Conservation (phyloP, 2,797 vertebrate species). For the Enteromius trimaculatus region DNA sequence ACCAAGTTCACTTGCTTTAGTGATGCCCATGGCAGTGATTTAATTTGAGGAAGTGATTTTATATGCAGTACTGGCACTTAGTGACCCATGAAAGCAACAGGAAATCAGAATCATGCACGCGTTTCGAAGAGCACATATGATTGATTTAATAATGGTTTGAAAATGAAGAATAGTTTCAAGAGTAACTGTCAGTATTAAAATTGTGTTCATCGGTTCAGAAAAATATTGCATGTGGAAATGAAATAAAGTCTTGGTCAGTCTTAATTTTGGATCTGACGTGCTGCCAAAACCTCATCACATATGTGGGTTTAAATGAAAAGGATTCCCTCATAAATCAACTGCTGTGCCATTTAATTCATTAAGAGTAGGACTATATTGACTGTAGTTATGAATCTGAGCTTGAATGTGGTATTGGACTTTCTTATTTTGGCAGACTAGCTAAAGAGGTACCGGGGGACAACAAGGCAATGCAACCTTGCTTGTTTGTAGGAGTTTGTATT, state of each 20-base stretch:
- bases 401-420: not conserved
- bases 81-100: not conserved
- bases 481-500: not conserved
- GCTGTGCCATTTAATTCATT: not conserved
- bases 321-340: not conserved
- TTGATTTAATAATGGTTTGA: not conserved
- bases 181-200: not conserved
- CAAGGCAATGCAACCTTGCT: not conserved
- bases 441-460: not conserved
- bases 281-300: not conserved
- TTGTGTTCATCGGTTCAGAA: slow-evolving; percentile 1
- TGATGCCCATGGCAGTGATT: not conserved
- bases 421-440: not conserved
- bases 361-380: not conserved
- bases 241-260: not conserved
- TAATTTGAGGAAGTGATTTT: slow-evolving; percentile 7
- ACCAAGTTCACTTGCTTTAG: slow-evolving; percentile 15
- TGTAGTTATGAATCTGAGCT: slow-evolving; percentile 6
- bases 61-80: not conserved
- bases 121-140: not conserved
- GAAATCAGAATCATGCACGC: not conserved
- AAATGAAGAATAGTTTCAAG: not conserved
- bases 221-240: slow-evolving; percentile 7
- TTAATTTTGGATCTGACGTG: not conserved
- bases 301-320: not conserved